phyloP scores from a whole-genome alignment of 1,140 invertebrate species.

The Nylanderia fulva region DNA sequence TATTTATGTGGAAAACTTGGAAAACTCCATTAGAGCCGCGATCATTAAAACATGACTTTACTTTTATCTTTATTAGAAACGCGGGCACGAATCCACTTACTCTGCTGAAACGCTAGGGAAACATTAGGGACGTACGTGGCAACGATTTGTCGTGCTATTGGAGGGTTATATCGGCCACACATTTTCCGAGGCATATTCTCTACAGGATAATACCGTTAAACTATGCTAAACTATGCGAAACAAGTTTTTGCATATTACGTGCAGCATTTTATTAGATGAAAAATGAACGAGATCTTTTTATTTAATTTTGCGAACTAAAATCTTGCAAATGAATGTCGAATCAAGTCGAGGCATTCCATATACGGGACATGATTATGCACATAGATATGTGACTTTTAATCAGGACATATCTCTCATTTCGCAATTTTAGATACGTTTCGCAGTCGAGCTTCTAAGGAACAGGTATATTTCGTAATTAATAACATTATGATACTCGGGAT shows the following conservation, averaged over 20 bases:
- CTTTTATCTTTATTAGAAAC: constrained; percentile 21
- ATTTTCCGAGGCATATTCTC: not conserved
- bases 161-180: not conserved
- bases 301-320: not conserved
- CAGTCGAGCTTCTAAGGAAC: not conserved
- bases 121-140: not conserved
- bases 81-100: not conserved
- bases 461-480: constrained; percentile 26
- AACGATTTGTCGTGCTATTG: not conserved
- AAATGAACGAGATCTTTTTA: not conserved
- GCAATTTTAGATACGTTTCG: not conserved
- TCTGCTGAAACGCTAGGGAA: not conserved
- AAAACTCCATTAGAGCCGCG: not conserved
- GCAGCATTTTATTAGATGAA: not conserved
- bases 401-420: not conserved
- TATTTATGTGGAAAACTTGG: not conserved
- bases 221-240: too few relatives aligned
- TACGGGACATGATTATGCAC: not conserved
- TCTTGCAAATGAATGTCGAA: not conserved
- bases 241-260: not conserved
- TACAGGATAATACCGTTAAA: not conserved
- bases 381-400: not conserved
- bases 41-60: not conserved
- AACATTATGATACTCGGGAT: constrained; percentile 8
- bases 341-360: not conserved